Percentiles rank a stretch among this genome's conserved stretches.
These are phyloP conservation scores for Eledona agricola DNA, from an alignment of 2,888 invertebrate genomes.

Conservation along the genomic window DNA sequence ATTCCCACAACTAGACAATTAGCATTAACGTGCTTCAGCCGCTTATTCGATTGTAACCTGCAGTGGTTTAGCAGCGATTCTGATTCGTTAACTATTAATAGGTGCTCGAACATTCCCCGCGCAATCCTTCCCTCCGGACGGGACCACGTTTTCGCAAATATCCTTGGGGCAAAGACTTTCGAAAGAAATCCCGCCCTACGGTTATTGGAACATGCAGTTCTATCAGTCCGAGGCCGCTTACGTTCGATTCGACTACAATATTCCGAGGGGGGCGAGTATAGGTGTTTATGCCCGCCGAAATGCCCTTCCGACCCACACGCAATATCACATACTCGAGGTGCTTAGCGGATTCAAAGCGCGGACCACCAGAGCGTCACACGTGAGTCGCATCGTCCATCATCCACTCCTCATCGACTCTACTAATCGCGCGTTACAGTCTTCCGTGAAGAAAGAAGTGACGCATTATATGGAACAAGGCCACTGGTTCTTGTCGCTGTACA, in stretches of 20 bases:
- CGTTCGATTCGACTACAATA: conserved; percentile 93
- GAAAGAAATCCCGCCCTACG: conserved; percentile 90
- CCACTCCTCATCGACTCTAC: conserved; percentile 1
- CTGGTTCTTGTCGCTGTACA: conserved; percentile 96
- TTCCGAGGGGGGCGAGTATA: conserved; percentile 89
- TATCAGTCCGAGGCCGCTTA: conserved; percentile 93
- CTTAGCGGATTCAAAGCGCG: conserved; percentile 89
- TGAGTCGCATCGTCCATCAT: conserved; percentile 65
- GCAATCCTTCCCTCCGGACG: conserved; percentile 91
- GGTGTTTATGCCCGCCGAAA: conserved; percentile 95
- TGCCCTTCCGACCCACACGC: conserved; percentile 94
- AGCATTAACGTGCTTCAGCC: conserved; percentile 14
- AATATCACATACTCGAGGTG: conserved; percentile 95
- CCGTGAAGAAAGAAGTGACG: conserved; percentile 89
- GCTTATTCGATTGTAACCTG: conserved; percentile 18
- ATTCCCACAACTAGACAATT: conserved; percentile 15
- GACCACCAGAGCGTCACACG: conserved; percentile 84
- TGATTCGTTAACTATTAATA: conserved; percentile 54
- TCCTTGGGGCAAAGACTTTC: conserved; percentile 86
- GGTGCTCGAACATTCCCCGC: conserved; percentile 90
- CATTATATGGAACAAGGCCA: conserved; percentile 96
- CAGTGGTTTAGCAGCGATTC: conserved; percentile 5
- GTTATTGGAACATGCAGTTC: conserved; percentile 98
- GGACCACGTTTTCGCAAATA: conserved; percentile 91
- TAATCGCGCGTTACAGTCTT: conserved; percentile 68